Evolutionary conservation across 2,797 vertebrate species (phyloP).

Genomic region (Propithecus perrieri): DNA sequence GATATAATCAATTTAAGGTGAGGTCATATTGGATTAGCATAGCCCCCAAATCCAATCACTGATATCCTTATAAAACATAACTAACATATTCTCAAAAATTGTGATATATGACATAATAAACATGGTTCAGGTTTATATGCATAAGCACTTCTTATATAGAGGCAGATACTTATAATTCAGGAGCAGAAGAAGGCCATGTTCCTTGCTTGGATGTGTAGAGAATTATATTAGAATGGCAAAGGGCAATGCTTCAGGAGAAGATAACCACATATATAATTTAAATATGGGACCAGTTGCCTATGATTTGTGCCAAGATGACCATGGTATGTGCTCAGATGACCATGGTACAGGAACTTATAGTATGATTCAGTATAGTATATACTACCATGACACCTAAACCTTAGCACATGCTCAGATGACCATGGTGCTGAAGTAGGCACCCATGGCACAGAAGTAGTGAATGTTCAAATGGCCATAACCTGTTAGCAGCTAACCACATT

Average conservation of each 20-base stretch:
- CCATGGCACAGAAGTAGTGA: not conserved
- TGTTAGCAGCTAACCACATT: not conserved
- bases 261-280: not conserved
- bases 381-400: not conserved
- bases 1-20: not conserved
- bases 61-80: not conserved
- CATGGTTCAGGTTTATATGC: not conserved
- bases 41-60: not conserved
- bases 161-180: not conserved
- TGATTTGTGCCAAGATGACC: not conserved
- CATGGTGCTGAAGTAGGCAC: not conserved
- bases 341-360: not conserved
- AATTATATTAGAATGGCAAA: not conserved
- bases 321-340: not conserved
- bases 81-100: not conserved
- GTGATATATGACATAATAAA: not conserved
- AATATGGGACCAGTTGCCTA: not conserved
- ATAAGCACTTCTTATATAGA: not conserved
- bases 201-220: not conserved
- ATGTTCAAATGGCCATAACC: not conserved
- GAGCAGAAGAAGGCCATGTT: not conserved
- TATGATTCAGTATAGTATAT: not conserved
- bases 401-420: not conserved
- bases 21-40: not conserved
- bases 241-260: not conserved